These are phyloP conservation scores for Drosophila busckii DNA, from an alignment of 1,140 invertebrate species.

Conservation along the genomic window DNA sequence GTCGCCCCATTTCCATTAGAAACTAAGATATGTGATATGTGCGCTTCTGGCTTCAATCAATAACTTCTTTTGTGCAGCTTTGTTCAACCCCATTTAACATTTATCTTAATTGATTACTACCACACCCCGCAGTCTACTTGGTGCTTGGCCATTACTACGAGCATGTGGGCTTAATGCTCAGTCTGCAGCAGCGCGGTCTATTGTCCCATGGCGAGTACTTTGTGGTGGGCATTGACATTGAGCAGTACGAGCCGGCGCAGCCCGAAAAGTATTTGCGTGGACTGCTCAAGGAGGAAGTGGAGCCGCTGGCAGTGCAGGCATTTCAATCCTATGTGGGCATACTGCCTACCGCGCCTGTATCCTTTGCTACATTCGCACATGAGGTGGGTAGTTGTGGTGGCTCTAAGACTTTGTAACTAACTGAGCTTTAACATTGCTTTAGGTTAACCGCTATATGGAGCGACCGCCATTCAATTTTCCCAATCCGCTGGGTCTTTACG, in stretches of 20 bases:
- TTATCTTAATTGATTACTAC: too few species aligned
- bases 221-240: conserved; percentile 85
- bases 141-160: conserved; percentile 93
- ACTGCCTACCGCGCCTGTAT: conserved; percentile 84
- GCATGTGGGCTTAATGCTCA: conserved; percentile 90
- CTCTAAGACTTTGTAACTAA: conserved; percentile 1
- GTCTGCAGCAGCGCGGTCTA: conserved; percentile 89
- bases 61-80: too few species aligned
- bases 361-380: conserved; percentile 87
- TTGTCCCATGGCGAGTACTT: conserved; percentile 86
- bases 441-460: conserved; percentile 89
- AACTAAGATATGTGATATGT: too few species aligned
- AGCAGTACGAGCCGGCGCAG: conserved; percentile 88
- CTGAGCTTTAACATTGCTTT: too few species aligned
- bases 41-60: too few species aligned
- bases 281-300: conserved; percentile 83
- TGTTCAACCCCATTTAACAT: too few species aligned
- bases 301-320: conserved; percentile 75
- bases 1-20: too few species aligned
- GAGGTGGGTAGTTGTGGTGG: conserved; percentile 70
- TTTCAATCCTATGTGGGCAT: conserved; percentile 88
- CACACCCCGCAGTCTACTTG: conserved; percentile 97
- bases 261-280: conserved; percentile 88
- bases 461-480: conserved; percentile 91
- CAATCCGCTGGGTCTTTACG: conserved; percentile 86